These are phyloP conservation scores for Anagyrus pseudococci DNA, from an alignment of 2,888 invertebrate species.

Conservation along the genomic window DNA sequence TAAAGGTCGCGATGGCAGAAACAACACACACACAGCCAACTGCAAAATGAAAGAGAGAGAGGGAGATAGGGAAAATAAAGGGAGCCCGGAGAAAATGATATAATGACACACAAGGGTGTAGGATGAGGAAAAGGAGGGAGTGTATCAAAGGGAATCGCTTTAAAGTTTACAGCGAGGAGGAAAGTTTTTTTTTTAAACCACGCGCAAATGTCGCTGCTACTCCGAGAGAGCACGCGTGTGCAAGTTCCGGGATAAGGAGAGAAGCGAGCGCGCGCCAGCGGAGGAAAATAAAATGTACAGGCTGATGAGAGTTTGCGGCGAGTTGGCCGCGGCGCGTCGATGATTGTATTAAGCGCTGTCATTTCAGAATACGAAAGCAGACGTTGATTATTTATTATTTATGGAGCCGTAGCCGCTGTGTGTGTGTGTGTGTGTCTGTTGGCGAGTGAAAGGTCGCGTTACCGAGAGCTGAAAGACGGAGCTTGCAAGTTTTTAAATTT, in stretches of 20 bases:
- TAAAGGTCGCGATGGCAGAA: neutral
- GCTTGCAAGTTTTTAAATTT: constrained; percentile 26
- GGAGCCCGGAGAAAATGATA: constrained; percentile 12
- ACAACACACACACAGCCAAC: no score
- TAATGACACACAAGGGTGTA: constrained; percentile 22
- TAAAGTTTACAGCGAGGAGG: constrained; percentile 25
- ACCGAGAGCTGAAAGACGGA: neutral
- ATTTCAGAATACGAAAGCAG: constrained; percentile 20
- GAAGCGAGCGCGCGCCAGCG: no score
- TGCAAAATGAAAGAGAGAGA: neutral
- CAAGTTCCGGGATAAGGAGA: no score
- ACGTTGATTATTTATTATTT: constrained; percentile 31
- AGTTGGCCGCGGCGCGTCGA: constrained; percentile 19
- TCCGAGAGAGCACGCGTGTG: no score
- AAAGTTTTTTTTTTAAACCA: constrained; percentile 18
- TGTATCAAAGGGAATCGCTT: constrained; percentile 28
- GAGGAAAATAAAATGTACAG: constrained; percentile 6
- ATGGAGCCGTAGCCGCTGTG: neutral
- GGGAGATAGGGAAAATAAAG: neutral
- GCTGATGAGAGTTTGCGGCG: constrained; percentile 26
- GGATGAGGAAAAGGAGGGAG: constrained; percentile 1
- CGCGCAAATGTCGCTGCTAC: constrained; percentile 20
- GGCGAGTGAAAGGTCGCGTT: no score
- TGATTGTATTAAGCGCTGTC: constrained; percentile 20
- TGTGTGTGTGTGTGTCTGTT: neutral